Conservation (phyloP, 92 coral and sea anemone genomes). For the Galaxea fascicularis region DNA sequence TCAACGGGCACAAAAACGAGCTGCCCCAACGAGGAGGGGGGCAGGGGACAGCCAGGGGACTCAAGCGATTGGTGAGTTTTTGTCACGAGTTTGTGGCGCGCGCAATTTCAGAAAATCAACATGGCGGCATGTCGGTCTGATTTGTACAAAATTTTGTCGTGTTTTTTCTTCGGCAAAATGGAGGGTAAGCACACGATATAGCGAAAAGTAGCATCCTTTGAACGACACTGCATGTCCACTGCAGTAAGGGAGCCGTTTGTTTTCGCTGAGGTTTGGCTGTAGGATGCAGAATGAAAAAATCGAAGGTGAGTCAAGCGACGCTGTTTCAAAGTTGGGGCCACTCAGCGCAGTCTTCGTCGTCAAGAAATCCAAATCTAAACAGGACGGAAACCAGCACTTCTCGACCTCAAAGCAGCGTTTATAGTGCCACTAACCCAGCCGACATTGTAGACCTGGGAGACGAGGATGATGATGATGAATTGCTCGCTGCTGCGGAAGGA, state of each 20-base stretch:
- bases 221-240: too few relatives aligned
- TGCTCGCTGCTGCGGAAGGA: constrained; percentile 89
- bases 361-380: constrained; percentile 31
- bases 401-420: constrained; percentile 19
- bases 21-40: too few relatives aligned
- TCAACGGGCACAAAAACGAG: too few relatives aligned
- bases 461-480: constrained; percentile 91
- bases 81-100: constrained; percentile 38
- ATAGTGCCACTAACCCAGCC: constrained; percentile 24
- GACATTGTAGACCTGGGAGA: constrained; percentile 80
- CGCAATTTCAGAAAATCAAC: constrained; percentile 43
- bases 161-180: constrained; percentile 15
- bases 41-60: too few relatives aligned
- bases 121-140: constrained; percentile 16
- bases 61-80: constrained; percentile 30
- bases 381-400: constrained; percentile 15
- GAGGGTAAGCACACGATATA: neutral
- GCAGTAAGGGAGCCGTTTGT: neutral
- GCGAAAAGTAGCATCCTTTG: neutral
- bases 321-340: constrained; percentile 93
- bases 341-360: constrained; percentile 44
- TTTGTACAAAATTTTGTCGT: neutral
- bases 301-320: constrained; percentile 76
- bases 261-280: neutral
- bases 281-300: constrained; percentile 68